Base-by-base conservation (phyloP, 2,797 vertebrate genomes). In the Apogon hyalosoma region DNA sequence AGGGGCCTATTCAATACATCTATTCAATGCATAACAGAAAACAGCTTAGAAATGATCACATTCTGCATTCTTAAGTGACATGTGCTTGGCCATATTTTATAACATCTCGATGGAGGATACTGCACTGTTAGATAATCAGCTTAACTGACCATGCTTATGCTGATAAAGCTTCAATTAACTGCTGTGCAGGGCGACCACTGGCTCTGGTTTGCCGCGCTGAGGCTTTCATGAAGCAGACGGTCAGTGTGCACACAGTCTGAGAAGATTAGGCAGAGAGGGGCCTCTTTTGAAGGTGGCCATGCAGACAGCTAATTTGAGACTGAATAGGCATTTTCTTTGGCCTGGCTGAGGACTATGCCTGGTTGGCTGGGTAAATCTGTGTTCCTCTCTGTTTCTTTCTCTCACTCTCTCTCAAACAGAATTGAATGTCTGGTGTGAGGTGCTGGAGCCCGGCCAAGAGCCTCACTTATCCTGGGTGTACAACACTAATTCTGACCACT, bases 251-350 rank as follows among this genome's bases (percentile, higher is more conserved):
- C 80, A 82, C 80, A 78, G 71, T 75, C 68, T 58, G 84, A 82
- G 83, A 11, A 80, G 86, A 90, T 88, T 88, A 88, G 78, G 67
- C 67, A 13, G 41, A 75, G 77, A 73, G 75, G 82, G 83, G 78
- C 65, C 70, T 80, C 75, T 46, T 86, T 77, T 90, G 64, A 87
- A 88, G 77, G 81, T 59, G 78, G 66, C 75, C 76, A 71, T 79
- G 76, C 81, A 80, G 71, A 86, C 69, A 33, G 77, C 85, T 90
- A 75, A 89, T 89, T 85, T 88, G 80, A 89, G 82, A 75, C 19
- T 87, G 87, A 90, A 92, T 90, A 62, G 73, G 48, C 63, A 76
- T 83, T 88, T 88, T 88, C 80, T 87, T 78, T 84, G 76, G 82
- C 74, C 61, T 1, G 73, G 69, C 62, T 55, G 50, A 58, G 65